Evolutionary conservation across 2,888 invertebrate genomes (phyloP).

Genomic region (Erynnis tages): DNA sequence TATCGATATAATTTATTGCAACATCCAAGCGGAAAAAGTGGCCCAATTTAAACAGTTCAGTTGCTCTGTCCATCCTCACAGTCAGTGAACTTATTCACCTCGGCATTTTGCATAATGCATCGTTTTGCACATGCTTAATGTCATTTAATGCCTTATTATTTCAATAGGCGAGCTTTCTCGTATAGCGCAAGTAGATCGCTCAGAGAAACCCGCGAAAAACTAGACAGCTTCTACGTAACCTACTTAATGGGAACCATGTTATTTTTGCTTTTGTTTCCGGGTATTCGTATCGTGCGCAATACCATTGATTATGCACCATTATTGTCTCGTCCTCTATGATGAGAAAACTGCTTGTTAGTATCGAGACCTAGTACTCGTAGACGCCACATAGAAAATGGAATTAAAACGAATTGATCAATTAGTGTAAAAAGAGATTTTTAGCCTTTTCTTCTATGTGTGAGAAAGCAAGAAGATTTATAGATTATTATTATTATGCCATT

Average conservation of each 20-base stretch:
- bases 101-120: conserved; percentile 1
- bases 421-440: too few species aligned
- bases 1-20: conserved; percentile 28
- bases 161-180: conserved; percentile 24
- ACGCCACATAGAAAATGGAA: too few species aligned
- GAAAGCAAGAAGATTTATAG: too few species aligned
- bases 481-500: too few species aligned
- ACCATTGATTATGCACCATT: neutral
- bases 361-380: too few species aligned
- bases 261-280: conserved; percentile 23
- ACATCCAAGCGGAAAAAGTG: conserved; percentile 54
- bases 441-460: too few species aligned
- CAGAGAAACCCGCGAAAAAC: conserved; percentile 25
- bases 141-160: conserved; percentile 12
- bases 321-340: too few species aligned
- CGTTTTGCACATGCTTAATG: conserved; percentile 10
- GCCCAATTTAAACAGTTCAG: conserved; percentile 56
- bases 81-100: conserved; percentile 1
- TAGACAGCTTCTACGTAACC: conserved; percentile 2
- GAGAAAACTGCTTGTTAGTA: too few species aligned
- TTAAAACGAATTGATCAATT: too few species aligned
- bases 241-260: conserved; percentile 11
- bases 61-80: conserved; percentile 29
- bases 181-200: conserved; percentile 22
- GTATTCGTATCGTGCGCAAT: neutral